Percentiles rank a stretch among this genome's conserved stretches.
Evolutionary conservation across 1,140 invertebrate genomes (phyloP).

Genomic region (Phthorimaea operculella): DNA sequence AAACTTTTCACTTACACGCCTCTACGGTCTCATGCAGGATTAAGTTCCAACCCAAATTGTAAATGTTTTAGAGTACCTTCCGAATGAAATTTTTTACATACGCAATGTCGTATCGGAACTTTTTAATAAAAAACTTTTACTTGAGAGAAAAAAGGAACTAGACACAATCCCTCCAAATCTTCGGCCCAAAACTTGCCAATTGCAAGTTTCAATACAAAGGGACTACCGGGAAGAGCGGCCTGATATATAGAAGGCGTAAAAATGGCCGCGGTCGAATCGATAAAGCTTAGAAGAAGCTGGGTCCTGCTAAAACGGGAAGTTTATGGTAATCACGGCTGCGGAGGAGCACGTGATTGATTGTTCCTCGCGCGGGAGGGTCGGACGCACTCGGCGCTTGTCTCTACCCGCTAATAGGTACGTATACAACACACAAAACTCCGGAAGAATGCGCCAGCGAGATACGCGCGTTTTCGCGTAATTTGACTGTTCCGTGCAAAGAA

Average conservation of each 20-base stretch:
- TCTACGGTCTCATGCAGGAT: neutral
- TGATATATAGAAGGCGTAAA: conserved; percentile 55
- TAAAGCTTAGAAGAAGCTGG: conserved; percentile 55
- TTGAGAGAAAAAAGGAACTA: conserved; percentile 6
- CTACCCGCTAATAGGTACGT: neutral
- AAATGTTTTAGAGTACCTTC: neutral
- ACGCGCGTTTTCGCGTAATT: neutral
- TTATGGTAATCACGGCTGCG: conserved; percentile 61
- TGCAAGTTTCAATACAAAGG: conserved; percentile 56
- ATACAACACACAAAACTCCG: neutral
- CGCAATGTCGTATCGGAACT: neutral
- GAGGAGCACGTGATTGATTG: conserved; percentile 62
- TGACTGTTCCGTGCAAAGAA: neutral
- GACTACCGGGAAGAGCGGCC: conserved; percentile 31
- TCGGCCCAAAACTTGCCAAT: conserved; percentile 38
- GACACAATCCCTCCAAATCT: conserved; percentile 38
- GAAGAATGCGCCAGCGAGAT: neutral
- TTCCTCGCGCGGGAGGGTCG: conserved; percentile 27
- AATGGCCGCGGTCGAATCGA: conserved; percentile 51
- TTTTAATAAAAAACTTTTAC: neutral
- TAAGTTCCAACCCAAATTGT: neutral
- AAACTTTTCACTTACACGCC: conserved; percentile 4
- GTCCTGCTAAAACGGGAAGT: conserved; percentile 58
- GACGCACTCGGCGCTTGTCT: neutral
- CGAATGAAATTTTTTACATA: conserved; percentile 1